phyloP scores from a whole-genome alignment of 2,113 vertebrate genomes.

The Tachysurus vachellii region DNA sequence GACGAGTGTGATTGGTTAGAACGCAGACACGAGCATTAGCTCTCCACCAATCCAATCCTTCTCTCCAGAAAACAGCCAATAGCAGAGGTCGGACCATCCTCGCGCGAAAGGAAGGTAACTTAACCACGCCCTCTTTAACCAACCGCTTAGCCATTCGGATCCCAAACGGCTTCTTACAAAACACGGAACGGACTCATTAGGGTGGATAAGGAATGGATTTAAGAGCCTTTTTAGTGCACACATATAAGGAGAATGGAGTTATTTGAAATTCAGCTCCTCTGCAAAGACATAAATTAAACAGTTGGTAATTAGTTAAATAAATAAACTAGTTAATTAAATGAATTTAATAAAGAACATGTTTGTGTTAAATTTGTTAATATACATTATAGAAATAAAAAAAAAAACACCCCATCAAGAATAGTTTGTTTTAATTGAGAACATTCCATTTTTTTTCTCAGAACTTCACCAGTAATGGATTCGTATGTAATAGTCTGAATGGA shows the following conservation, averaged over 20 bases:
- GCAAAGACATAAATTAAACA: neutral
- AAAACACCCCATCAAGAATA: neutral
- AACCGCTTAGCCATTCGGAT: neutral
- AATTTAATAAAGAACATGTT: neutral
- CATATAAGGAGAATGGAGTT: neutral
- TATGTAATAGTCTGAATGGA: neutral
- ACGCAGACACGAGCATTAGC: neutral
- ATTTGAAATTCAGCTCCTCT: neutral
- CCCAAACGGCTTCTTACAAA: neutral
- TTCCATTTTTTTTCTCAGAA: neutral
- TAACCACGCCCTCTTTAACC: neutral
- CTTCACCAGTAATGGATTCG: neutral
- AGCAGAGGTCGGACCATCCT: conserved; percentile 39
- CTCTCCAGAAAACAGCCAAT: conserved; percentile 23
- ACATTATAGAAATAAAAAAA: neutral
- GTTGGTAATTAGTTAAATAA: neutral
- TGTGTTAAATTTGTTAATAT: neutral
- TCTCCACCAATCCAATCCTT: conserved; percentile 29
- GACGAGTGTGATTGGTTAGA: conserved; percentile 33
- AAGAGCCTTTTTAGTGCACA: neutral
- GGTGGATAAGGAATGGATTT: too few species aligned
- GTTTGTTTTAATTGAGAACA: neutral
- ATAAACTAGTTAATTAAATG: neutral
- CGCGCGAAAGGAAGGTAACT: conserved; percentile 33
- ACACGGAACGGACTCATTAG: neutral